These are phyloP conservation scores for Eospalax fontanierii DNA, from an alignment of 2,797 vertebrate species.

Conservation along the genomic window DNA sequence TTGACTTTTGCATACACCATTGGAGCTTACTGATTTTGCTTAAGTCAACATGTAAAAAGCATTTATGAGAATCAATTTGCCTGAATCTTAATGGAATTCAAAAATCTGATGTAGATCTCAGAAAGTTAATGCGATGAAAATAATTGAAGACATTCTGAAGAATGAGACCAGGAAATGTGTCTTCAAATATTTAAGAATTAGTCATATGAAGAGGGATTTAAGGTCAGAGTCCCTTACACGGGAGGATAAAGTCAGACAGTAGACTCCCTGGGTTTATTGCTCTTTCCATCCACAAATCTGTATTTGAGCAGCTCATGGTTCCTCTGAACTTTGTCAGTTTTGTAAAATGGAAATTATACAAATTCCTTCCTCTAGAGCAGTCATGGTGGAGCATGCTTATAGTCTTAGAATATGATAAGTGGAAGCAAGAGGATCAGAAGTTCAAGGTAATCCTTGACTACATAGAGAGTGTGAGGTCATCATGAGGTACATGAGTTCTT, in stretches of 20 bases:
- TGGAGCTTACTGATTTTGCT: not conserved
- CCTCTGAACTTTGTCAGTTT: not conserved
- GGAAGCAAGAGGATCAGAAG: not conserved
- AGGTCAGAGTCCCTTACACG: not conserved
- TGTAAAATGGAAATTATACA: not conserved
- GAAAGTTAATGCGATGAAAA: conserved; percentile 57
- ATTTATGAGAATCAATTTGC: conserved; percentile 7
- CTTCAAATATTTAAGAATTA: conserved; percentile 60
- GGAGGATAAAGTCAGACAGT: not conserved
- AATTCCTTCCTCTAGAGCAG: not conserved
- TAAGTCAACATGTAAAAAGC: conserved; percentile 31
- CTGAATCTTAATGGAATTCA: conserved; percentile 27
- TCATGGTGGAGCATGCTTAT: not conserved
- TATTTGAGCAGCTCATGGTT: not conserved
- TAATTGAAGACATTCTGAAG: not conserved
- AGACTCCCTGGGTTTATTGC: not conserved
- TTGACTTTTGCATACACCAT: not conserved
- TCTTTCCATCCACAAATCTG: not conserved
- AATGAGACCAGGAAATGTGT: conserved; percentile 15
- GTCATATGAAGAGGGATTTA: not conserved
- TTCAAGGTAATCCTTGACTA: not conserved
- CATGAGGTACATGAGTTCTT: not conserved
- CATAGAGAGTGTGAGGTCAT: not conserved
- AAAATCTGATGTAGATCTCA: conserved; percentile 17
- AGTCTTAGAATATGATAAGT: not conserved